Evolutionary conservation across 2,888 invertebrate species (phyloP), one percentile per base, ranked within the genome.

Genomic region (Odontocolon sp.): DNA sequence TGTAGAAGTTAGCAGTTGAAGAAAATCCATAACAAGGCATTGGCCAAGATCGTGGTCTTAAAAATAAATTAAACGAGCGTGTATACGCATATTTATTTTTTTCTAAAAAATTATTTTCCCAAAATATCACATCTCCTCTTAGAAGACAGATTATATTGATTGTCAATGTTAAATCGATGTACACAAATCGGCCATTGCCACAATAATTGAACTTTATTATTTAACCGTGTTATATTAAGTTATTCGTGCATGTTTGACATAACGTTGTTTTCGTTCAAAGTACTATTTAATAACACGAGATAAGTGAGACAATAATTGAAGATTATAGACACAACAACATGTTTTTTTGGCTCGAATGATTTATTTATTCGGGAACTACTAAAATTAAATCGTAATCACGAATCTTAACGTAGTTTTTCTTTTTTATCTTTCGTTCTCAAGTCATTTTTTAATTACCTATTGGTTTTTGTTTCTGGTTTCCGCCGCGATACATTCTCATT

Each of bases 1-100:
- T 81, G 81, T 31, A 42, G 54, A 56, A 42, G 40, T 33, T 64
- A 26, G 26, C n/a, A n/a, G n/a, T n/a, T n/a, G n/a, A n/a, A n/a
- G 26, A 16, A 18, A 71, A 68, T 70, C 70, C 57, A 18, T 63
- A n/a, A 59, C 18, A 38, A 52, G 8, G 26, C 3, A 16, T 28
- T 16, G 3, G 23, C 9, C 8, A 14, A 8, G 11, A 36, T 1
- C 6, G 28, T 2, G n/a, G 9, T 11, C 26, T 63, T 47, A 2
- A n/a, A 45, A 31, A 4, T 47, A 0, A 3, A 63, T 9, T 18
- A 68, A 26, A 45, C 45, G 18, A 31, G 40, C 31, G 18, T 40
- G n/a, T 16, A 8, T 16, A 66, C 36, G 36, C 23, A 38, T 40
- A 9, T 52, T 66, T 38, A 52, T 66, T 66, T 16, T 64, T 28